A percentile compares a stretch with the other conserved stretches of the same genome.
Evolutionary conservation across 2,888 invertebrate genomes (phyloP).

Genomic region (Patella ulyssiponensis): DNA sequence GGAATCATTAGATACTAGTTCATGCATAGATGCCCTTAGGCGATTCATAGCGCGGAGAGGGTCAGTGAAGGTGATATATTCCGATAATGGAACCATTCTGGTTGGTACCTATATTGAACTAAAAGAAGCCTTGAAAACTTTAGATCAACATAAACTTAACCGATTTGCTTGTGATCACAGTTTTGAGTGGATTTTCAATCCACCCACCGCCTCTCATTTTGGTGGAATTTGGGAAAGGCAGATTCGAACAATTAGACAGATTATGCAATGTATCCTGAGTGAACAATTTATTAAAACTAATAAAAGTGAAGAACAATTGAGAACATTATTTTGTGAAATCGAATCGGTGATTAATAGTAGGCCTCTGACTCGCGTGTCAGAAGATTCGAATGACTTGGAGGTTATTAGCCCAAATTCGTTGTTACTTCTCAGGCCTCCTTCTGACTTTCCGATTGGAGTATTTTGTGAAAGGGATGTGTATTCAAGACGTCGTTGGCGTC

Average conservation of each 20-base stretch:
- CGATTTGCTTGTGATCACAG: slow-evolving; percentile 22
- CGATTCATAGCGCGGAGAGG: slow-evolving; percentile 32
- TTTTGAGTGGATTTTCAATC: slow-evolving; percentile 38
- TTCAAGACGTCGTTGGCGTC: neutral
- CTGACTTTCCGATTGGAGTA: too few relatives aligned
- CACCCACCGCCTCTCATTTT: slow-evolving; percentile 35
- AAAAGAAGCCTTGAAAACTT: slow-evolving; percentile 25
- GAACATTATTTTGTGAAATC: too few relatives aligned
- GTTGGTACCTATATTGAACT: slow-evolving; percentile 37
- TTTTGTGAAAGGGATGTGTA: too few relatives aligned
- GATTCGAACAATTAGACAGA: slow-evolving; percentile 33
- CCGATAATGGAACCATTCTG: slow-evolving; percentile 36
- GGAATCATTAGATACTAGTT: slow-evolving; percentile 24
- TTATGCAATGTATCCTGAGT: slow-evolving; percentile 26
- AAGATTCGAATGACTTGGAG: too few relatives aligned
- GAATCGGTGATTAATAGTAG: too few relatives aligned
- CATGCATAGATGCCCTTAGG: slow-evolving; percentile 27
- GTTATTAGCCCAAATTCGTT: too few relatives aligned
- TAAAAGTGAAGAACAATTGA: too few relatives aligned
- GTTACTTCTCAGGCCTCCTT: too few relatives aligned
- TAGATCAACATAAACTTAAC: slow-evolving; percentile 27
- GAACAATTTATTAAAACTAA: slow-evolving; percentile 15
- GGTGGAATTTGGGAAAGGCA: slow-evolving; percentile 41
- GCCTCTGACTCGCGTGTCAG: too few relatives aligned
- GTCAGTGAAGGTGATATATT: slow-evolving; percentile 8